A percentile compares a stretch with the other conserved stretches of the same genome.
Evolutionary conservation across 2,888 invertebrate species (phyloP).

Genomic region (Trachelus troglodyta): DNA sequence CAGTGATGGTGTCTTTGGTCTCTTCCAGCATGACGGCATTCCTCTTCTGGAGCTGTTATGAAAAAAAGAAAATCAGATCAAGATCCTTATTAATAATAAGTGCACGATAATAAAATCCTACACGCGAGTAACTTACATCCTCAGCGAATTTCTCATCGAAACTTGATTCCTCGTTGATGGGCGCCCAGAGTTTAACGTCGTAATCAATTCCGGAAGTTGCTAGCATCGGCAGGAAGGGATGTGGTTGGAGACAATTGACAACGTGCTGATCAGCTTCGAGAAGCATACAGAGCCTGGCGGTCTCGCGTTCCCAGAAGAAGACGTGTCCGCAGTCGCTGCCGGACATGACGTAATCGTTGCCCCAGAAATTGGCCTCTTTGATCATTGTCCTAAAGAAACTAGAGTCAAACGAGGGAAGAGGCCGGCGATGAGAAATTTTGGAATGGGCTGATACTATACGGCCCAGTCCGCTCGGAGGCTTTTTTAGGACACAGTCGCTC

Average conservation of each 20-base stretch:
- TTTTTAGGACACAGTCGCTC: slow-evolving; percentile 46
- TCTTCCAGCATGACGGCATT: slow-evolving; percentile 88
- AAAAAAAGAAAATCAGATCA: slow-evolving; percentile 19
- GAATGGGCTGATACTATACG: slow-evolving; percentile 54
- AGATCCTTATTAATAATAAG: background rate
- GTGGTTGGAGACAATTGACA: slow-evolving; percentile 87
- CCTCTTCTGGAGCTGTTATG: slow-evolving; percentile 76
- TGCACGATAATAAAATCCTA: background rate
- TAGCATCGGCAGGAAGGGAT: slow-evolving; percentile 79
- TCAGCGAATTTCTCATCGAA: slow-evolving; percentile 75
- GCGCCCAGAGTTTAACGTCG: slow-evolving; percentile 87
- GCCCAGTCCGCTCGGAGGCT: slow-evolving; percentile 64
- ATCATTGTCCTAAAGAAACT: slow-evolving; percentile 79
- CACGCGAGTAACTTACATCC: slow-evolving; percentile 68
- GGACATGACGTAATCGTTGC: slow-evolving; percentile 82
- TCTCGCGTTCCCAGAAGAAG: slow-evolving; percentile 82
- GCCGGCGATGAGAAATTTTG: slow-evolving; percentile 18
- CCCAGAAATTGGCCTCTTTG: slow-evolving; percentile 89
- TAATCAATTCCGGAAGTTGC: slow-evolving; percentile 91
- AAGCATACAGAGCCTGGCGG: slow-evolving; percentile 78
- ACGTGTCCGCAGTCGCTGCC: slow-evolving; percentile 93
- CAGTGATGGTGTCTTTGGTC: slow-evolving; percentile 87
- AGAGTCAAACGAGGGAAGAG: slow-evolving; percentile 62
- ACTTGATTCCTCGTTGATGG: slow-evolving; percentile 71
- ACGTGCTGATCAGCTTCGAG: slow-evolving; percentile 85